Base-by-base conservation (phyloP, 1,140 invertebrate genomes). In the Drosophila albomicans region DNA sequence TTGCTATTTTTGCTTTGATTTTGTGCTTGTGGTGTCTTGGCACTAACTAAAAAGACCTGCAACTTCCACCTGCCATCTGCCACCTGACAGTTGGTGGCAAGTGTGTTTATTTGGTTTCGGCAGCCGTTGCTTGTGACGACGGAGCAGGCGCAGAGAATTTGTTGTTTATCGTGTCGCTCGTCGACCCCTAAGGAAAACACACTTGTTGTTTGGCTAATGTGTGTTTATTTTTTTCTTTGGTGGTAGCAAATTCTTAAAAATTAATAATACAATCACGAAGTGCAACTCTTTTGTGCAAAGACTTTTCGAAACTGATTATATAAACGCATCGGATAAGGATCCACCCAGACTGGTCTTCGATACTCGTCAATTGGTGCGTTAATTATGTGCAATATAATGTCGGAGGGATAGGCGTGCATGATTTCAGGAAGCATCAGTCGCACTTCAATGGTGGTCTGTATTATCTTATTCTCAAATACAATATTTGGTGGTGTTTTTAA, bases 61-160 rank as follows among this genome's bases (percentile, higher is more conserved):
- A 54, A 57, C 48, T 38, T 38, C 5, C 64, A 69, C 48, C 65
- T 25, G 72, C 43, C 66, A 38, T 48, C 35, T 38, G 35, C 10
- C 35, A 38, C 7, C 20, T 25, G 20, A 25, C 20, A 25, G 20
- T 13, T 25, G 45, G 15, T 52, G 43, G 20, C 30, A 45, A 48
- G 43, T 49, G 20, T 54, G 59, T 56, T 85, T 87, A 79, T 79
- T 86, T 81, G 41, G 66, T 56, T 16, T 38, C 28, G 13, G 41
- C 38, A 75, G 57, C 41, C 66, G 49, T 63, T 11, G n/a, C 28
- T 1, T 11, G 15, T 87, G 80, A 69, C 80, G 57, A 87, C 84
- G n/a, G 81, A 88, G 82, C 84, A 87, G 66, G 77, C 84, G 84
- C 84, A 87, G 51, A 48, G 38, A 43, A 43, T 78, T 88, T 89